Base-by-base conservation (phyloP, 1,140 invertebrate species). In the Drosophila elegans region DNA sequence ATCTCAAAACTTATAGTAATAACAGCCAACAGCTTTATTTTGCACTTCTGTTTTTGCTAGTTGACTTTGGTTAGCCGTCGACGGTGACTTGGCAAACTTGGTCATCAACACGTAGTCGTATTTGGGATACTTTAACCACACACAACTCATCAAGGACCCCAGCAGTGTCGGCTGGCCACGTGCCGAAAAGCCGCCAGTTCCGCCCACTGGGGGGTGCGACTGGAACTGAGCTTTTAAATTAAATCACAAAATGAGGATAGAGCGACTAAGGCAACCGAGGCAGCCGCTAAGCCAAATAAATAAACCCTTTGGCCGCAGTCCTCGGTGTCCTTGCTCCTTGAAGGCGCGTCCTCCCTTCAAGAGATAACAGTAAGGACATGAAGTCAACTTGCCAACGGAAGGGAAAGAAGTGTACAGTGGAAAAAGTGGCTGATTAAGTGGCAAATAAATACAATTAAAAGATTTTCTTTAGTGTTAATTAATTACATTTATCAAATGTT, bases 171-270 rank as follows among this genome's bases (percentile, higher is more conserved):
- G 46, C 60, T 62, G 63, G 77, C 78, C 60, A 81, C 67, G 72
- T 83, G 54, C 75, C 62, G 71, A 41, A 57, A 66, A 64, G 55
- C 62, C 38, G 29, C 13, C 36, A 54, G 53, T 13, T 55, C 34
- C 25, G 29, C 38, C 48, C 44, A 56, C 55, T 78, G 29, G 3
- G 4, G 66, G 48, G 49, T 38, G 57, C 42, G 13, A 41, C 52
- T 61, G 57, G 74, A 49, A 42, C 53, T 62, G 74, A 71, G 83
- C 83, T 86, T 82, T 86, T 86, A 86, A 86, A 86, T 86, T 86
- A 86, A 86, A 86, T 86, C 83, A 88, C 83, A 88, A 83, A 83
- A 88, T 83, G 85, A 57, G 78, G 84, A 86, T 82, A 69, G 71
- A 74, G 79, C 76, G 66, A 66, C 75, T 74, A 69, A 74, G 71